These are phyloP conservation scores for Armadillidium nasatum DNA, from an alignment of 1,140 invertebrate genomes.

Conservation along the genomic window DNA sequence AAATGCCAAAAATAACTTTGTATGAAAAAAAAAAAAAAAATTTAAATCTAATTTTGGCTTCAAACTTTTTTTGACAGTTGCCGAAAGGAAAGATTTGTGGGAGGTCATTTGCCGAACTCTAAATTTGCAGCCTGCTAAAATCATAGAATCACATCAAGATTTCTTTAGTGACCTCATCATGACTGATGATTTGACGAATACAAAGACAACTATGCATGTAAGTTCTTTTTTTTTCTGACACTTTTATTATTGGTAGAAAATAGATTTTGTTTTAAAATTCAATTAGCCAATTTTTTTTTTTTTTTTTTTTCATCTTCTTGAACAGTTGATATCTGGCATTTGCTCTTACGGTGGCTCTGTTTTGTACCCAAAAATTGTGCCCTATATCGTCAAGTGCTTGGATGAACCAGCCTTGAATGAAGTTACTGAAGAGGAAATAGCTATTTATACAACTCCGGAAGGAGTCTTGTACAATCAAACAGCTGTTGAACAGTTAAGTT, in stretches of 20 bases:
- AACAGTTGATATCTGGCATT: slow-evolving; percentile 55
- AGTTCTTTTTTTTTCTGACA: neutral
- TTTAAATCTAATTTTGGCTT: too few species aligned
- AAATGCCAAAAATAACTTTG: too few species aligned
- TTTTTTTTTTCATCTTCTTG: slow-evolving; percentile 52
- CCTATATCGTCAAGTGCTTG: slow-evolving; percentile 57
- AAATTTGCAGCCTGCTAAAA: neutral
- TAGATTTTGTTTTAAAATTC: neutral
- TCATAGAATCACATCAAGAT: neutral
- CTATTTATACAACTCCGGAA: slow-evolving; percentile 79
- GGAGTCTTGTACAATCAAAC: slow-evolving; percentile 87
- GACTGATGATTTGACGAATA: too few species aligned
- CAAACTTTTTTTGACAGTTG: neutral
- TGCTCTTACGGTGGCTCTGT: slow-evolving; percentile 55
- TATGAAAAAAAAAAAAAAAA: too few species aligned
- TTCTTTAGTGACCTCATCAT: neutral
- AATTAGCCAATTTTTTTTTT: neutral
- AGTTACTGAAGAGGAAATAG: slow-evolving; percentile 80
- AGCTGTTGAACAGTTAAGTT: slow-evolving; percentile 68
- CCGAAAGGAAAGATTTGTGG: neutral
- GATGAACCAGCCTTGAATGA: slow-evolving; percentile 63
- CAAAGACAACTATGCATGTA: too few species aligned
- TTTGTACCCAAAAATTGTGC: slow-evolving; percentile 60
- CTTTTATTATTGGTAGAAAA: neutral
- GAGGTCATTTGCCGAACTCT: neutral